These are phyloP conservation scores for Diprion similis DNA, from an alignment of 1,140 invertebrate genomes.

Conservation along the genomic window DNA sequence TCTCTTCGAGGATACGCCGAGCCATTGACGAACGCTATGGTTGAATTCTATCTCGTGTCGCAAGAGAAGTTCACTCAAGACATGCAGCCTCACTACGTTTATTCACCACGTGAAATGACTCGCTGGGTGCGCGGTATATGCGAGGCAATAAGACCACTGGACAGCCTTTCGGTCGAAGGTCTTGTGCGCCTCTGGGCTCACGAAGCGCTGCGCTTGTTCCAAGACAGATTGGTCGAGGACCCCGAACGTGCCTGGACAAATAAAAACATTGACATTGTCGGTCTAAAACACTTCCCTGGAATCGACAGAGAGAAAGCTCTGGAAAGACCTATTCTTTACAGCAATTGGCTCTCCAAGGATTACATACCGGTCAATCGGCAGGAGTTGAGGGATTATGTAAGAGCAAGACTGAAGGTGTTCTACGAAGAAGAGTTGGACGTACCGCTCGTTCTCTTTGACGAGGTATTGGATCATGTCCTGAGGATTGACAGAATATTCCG, in stretches of 20 bases:
- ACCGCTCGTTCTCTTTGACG: slow-evolving; percentile 96
- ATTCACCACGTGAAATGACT: slow-evolving; percentile 99
- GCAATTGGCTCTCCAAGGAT: slow-evolving; percentile 99
- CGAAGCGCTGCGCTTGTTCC: slow-evolving; percentile 97
- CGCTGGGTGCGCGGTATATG: slow-evolving; percentile 99
- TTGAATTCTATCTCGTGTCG: slow-evolving; percentile 96
- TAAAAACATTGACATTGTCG: slow-evolving; percentile 95
- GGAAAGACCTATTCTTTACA: slow-evolving; percentile 92
- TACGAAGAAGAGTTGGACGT: slow-evolving; percentile 99
- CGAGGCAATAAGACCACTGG: slow-evolving; percentile 95
- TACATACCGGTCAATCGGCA: slow-evolving; percentile 97
- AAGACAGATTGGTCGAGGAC: slow-evolving; percentile 94
- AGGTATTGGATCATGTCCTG: slow-evolving; percentile 97
- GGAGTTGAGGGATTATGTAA: slow-evolving; percentile 94
- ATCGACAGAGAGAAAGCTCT: slow-evolving; percentile 89
- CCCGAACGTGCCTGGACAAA: slow-evolving; percentile 97
- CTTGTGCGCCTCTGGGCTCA: slow-evolving; percentile 98
- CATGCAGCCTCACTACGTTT: slow-evolving; percentile 99
- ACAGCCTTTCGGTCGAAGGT: slow-evolving; percentile 90
- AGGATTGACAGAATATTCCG: slow-evolving; percentile 98
- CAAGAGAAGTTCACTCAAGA: slow-evolving; percentile 99
- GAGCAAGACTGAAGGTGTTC: slow-evolving; percentile 97
- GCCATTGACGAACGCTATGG: slow-evolving; percentile 98
- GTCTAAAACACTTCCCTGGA: slow-evolving; percentile 93
- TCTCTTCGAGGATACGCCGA: slow-evolving; percentile 91